Evolutionary conservation across 2,797 vertebrate species (phyloP).

Genomic region (Gallirallus australis): DNA sequence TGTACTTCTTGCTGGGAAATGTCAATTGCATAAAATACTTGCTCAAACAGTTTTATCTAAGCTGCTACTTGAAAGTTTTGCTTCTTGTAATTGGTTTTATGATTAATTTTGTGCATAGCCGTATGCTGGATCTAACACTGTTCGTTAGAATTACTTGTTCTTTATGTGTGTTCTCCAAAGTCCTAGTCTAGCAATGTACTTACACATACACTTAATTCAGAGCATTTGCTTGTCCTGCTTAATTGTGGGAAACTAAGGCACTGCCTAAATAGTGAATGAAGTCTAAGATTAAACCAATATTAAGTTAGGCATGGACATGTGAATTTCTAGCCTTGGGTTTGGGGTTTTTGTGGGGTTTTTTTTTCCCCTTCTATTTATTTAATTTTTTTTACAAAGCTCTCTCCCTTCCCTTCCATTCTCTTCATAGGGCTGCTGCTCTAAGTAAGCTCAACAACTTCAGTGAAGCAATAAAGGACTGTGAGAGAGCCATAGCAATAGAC

Average conservation of each 20-base stretch:
- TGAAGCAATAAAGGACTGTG: conserved; percentile 93
- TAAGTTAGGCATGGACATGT: neutral
- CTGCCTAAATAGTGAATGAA: neutral
- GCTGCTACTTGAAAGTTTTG: neutral
- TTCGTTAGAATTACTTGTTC: neutral
- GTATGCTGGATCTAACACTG: neutral
- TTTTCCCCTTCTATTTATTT: neutral
- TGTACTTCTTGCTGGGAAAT: neutral
- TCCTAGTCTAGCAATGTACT: neutral
- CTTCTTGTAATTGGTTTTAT: neutral
- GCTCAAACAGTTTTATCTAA: neutral
- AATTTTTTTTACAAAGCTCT: neutral
- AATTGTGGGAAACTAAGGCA: neutral
- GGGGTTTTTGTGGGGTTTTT: too few species aligned
- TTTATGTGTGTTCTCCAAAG: neutral
- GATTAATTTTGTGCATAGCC: neutral
- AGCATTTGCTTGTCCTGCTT: neutral
- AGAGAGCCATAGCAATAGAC: conserved; percentile 94
- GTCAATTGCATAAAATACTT: neutral
- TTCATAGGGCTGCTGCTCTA: conserved; percentile 92
- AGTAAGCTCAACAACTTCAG: conserved; percentile 93
- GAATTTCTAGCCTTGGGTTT: neutral
- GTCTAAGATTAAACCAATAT: neutral
- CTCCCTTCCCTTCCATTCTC: neutral
- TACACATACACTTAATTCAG: neutral